Percentiles rank a stretch among this genome's conserved stretches.
These are phyloP conservation scores for Lindbergichthys nudifrons DNA, from an alignment of 2,797 vertebrate species.

Conservation along the genomic window DNA sequence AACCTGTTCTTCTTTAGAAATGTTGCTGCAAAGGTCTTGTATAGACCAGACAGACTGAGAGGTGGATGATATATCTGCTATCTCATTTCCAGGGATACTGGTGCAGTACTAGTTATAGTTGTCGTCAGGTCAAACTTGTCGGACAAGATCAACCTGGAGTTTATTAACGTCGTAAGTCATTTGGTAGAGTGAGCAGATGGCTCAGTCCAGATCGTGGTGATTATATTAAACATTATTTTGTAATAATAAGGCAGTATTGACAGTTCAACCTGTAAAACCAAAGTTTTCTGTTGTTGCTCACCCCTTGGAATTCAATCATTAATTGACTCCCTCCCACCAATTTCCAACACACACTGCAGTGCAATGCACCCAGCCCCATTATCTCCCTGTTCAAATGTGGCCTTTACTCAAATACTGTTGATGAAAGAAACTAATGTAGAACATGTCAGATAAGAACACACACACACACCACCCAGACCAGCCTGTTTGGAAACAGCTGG, in stretches of 20 bases:
- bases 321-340: not conserved
- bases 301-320: not conserved
- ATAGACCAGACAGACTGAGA: constrained; percentile 10
- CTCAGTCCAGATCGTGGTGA: not conserved
- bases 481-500: not conserved
- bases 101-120: not conserved
- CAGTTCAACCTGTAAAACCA: not conserved
- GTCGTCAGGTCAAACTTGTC: constrained; percentile 55
- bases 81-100: not conserved
- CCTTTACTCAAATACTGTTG: constrained; percentile 5
- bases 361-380: not conserved
- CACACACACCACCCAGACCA: constrained; percentile 15
- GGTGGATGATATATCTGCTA: not conserved
- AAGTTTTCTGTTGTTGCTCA: not conserved
- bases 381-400: constrained; percentile 2
- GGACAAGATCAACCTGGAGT: constrained; percentile 34
- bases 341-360: not conserved
- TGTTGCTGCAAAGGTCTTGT: not conserved
- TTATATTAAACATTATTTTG: not conserved
- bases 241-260: not conserved
- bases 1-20: not conserved
- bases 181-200: not conserved
- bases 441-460: no score
- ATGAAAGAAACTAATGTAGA: not conserved
- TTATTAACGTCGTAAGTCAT: not conserved